Evolutionary conservation across 2,797 vertebrate genomes (phyloP).

Genomic region (Otolemur crassicaudatus): DNA sequence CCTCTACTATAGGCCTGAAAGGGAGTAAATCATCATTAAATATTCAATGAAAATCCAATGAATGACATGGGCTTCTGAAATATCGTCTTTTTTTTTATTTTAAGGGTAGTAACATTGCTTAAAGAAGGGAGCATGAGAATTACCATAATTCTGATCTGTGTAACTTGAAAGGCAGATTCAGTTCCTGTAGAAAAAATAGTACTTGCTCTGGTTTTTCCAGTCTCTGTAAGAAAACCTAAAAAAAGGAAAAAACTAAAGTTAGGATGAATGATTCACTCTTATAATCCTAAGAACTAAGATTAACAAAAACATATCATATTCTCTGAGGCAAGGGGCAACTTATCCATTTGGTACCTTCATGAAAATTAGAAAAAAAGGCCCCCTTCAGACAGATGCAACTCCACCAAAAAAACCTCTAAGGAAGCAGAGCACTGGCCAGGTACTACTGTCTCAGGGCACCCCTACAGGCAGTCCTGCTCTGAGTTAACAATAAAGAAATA

Average conservation of each 20-base stretch:
- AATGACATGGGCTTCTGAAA: not conserved
- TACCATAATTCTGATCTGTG: conserved; percentile 97
- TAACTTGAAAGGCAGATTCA: conserved; percentile 96
- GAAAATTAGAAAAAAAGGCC: not conserved
- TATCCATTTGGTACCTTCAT: not conserved
- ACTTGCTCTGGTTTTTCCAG: conserved; percentile 94
- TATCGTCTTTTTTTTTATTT: not conserved
- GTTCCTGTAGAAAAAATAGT: conserved; percentile 96
- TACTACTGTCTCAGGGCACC: not conserved
- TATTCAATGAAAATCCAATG: not conserved
- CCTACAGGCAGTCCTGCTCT: not conserved
- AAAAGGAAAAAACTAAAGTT: conserved; percentile 57
- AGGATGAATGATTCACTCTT: conserved; percentile 2
- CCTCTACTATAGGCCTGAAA: not conserved
- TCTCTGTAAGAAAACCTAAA: conserved; percentile 98
- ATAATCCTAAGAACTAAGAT: conserved; percentile 16
- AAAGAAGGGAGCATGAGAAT: conserved; percentile 56
- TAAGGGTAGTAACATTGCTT: not conserved
- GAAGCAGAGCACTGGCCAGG: not conserved
- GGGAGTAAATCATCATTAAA: not conserved
- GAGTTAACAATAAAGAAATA: not conserved
- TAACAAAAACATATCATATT: conserved; percentile 15
- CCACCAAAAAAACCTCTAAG: not conserved
- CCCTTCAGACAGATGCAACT: not conserved
- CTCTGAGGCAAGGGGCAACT: not conserved